Evolutionary conservation across 1,140 invertebrate genomes (phyloP).

Genomic region (Neodiprion fabricii): DNA sequence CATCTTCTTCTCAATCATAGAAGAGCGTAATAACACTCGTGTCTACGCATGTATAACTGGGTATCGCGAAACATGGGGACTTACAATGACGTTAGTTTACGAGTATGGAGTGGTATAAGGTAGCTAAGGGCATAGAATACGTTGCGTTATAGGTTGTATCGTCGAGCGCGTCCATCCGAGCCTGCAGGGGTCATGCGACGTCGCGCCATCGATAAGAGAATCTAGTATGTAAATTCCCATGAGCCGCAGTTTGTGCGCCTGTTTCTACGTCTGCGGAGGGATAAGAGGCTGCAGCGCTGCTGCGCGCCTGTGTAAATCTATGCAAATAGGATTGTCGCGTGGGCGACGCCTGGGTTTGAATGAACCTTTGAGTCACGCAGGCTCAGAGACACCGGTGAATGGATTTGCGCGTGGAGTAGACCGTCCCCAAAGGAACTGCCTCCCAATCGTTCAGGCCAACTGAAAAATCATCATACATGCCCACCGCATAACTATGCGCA

Average conservation of each 20-base stretch:
- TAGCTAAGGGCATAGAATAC: too few species aligned
- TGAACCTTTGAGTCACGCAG: conserved; percentile 44
- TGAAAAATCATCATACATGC: too few species aligned
- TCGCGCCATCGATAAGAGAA: conserved; percentile 33
- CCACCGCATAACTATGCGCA: too few species aligned
- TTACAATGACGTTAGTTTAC: too few species aligned
- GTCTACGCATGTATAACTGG: too few species aligned
- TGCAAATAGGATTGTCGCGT: conserved; percentile 40
- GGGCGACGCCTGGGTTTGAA: conserved; percentile 38
- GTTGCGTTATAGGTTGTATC: not conserved
- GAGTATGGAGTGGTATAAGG: too few species aligned
- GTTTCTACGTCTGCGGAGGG: not conserved
- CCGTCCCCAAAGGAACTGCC: not conserved
- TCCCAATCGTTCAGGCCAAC: not conserved
- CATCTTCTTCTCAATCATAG: too few species aligned
- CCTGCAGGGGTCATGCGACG: not conserved
- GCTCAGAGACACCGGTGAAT: conserved; percentile 35
- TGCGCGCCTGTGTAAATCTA: conserved; percentile 33
- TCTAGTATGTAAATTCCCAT: conserved; percentile 28
- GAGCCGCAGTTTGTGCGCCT: not conserved
- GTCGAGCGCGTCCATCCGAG: not conserved
- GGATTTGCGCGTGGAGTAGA: conserved; percentile 33
- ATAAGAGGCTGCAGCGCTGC: not conserved
- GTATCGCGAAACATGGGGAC: too few species aligned
- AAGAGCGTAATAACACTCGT: too few species aligned